Base-by-base conservation (phyloP, 2,797 vertebrate genomes). In the Molothrus ater region DNA sequence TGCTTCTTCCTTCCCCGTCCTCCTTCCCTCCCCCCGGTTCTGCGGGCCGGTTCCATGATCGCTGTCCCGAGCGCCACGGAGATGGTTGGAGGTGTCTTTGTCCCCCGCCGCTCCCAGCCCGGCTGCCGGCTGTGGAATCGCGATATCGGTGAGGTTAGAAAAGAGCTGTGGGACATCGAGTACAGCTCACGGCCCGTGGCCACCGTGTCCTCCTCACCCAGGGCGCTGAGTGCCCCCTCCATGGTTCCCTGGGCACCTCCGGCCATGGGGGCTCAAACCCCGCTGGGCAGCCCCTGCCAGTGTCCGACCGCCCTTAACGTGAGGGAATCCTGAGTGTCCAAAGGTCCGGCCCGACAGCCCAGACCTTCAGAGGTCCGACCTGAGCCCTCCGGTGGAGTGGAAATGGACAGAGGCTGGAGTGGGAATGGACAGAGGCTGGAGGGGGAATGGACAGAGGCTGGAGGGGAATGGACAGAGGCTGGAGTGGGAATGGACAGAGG, bases 101-200 rank as follows among this genome's bases (percentile, higher is more conserved):
- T 71, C 18, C 59, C 57, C 18, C 31, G 50, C n/a, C 25, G 47
- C 40, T 56, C 50, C 40, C 73, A 21, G n/a, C 53, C 36, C 43
- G 1, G 31, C 26, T 38, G 9, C 4, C 13, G 13, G 32, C 10
- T 4, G 4, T 22, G 51, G 11, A 25, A 4, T 17, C 63, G 4
- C 38, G 3, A 6, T 28, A 2, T 3, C 20, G 11, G 3, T 8
- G 59, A 4, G 45, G n/a, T 0, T 34, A 11, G 15, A 17, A 45
- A 31, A 59, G 17, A 21, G 5, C 43, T n/a, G 28, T 2, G 45
- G 32, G 28, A 6, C 9, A 20, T 2, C 4, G 5, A 31, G 26
- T 10, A 20, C 50, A 6, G 0, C 11, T 7, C 3, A 4, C 0
- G 17, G 11, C 1, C 24, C 4, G 2, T 9, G 29, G 25, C 31